phyloP scores from a whole-genome alignment of 2,797 vertebrate species.

The Typhlichthys eigenmanni region DNA sequence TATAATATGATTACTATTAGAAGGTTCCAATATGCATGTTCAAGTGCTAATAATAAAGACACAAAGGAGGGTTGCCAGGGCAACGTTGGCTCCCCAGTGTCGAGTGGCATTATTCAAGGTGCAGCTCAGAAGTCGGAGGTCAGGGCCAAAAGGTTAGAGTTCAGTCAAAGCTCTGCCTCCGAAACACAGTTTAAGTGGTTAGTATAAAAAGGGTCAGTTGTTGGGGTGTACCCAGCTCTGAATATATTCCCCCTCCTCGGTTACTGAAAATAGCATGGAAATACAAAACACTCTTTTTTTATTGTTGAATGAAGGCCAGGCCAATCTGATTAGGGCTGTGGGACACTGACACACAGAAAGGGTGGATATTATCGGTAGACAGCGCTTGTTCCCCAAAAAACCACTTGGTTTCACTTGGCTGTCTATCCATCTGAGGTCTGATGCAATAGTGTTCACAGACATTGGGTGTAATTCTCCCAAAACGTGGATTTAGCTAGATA shows the following conservation, averaged over 20 bases:
- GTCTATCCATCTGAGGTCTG: constrained; percentile 47
- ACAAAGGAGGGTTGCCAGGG: constrained; percentile 49
- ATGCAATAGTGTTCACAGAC: constrained; percentile 51
- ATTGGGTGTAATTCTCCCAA: constrained; percentile 32
- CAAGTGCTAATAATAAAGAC: constrained; percentile 80
- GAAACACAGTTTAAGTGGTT: constrained; percentile 77
- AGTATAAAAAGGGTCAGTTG: constrained; percentile 51
- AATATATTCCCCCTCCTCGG: constrained; percentile 28
- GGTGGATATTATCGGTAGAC: constrained; percentile 33
- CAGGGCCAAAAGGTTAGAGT: constrained; percentile 61
- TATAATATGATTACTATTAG: constrained; percentile 68
- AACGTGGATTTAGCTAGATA: constrained; percentile 8
- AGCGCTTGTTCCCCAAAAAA: constrained; percentile 43
- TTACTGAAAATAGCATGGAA: constrained; percentile 44
- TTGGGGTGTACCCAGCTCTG: constrained; percentile 20
- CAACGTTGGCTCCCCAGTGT: constrained; percentile 40
- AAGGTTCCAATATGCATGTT: constrained; percentile 74
- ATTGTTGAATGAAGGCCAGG: neutral
- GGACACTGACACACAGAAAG: constrained; percentile 25
- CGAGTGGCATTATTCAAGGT: constrained; percentile 74
- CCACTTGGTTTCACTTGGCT: constrained; percentile 24
- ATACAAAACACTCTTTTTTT: constrained; percentile 40
- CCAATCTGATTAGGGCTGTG: constrained; percentile 30
- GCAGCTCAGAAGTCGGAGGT: constrained; percentile 68
- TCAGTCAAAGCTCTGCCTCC: constrained; percentile 77